Base-by-base conservation (phyloP, 2,797 vertebrate genomes). In the Macroramphosus scolopax region DNA sequence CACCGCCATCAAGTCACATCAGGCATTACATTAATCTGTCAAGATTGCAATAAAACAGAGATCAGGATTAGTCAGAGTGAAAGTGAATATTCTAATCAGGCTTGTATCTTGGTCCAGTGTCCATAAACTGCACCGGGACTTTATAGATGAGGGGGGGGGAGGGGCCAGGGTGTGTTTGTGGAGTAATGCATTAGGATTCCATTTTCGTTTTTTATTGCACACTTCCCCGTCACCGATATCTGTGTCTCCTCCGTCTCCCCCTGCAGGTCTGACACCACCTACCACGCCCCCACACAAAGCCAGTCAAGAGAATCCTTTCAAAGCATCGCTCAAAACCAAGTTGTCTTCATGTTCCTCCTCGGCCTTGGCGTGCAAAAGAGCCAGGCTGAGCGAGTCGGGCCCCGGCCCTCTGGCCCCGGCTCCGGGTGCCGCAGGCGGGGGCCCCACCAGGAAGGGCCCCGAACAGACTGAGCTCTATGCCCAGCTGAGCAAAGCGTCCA, bases 201-300 rank as follows among this genome's bases (percentile, higher is more conserved):
- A 47, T 75, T 82, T 51, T 2, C 55, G 52, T 44, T 85, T 77
- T 63, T 62, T 51, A n/a, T 58, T 10, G 51, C 47, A 36, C 39
- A 50, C 58, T 49, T 33, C 30, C 54, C 17, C 10, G 8, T 18
- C 32, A 52, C 39, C 63, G 54, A 70, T 47, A 15, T 53, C 34
- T 72, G 24, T 70, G 13, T 74, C 38, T 52, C 34, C 64, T n/a
- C n/a, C n/a, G n/a, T n/a, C 57, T 51, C 54, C 45, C 56, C 25
- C 40, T 49, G 36, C 84, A 99, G 96, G 96, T 94, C 93, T 99
- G 92, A 99, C 96, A 92, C 96, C 96, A 91, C 96, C 96, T 86
- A 99, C 96, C 30, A 99, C 96, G 90, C 96, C 96, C 92, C 96
- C 96, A 93, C 95, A 99, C 88, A 98, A 99, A 94, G 89, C 92